phyloP scores from a whole-genome alignment of 2,888 invertebrate species.

The Protonemura montana region DNA sequence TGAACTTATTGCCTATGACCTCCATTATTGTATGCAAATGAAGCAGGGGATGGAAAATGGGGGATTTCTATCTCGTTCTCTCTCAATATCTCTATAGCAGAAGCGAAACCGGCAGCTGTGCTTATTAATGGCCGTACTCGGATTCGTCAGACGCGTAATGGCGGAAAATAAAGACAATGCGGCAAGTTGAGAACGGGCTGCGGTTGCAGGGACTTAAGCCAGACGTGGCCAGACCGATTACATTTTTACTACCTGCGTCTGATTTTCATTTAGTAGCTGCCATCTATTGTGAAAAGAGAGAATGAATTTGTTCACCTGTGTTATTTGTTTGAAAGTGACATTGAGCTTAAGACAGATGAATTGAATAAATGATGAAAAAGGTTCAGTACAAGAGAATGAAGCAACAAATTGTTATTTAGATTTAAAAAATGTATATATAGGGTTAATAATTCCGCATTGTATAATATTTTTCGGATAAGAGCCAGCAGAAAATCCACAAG shows the following conservation, averaged over 20 bases:
- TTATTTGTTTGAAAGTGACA: not conserved
- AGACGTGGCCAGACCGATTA: not conserved
- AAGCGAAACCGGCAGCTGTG: not conserved
- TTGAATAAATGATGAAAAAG: not conserved
- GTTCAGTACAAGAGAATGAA: not conserved
- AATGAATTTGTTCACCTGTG: not conserved
- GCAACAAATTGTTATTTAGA: too few species aligned
- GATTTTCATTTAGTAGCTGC: not conserved
- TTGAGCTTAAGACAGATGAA: not conserved
- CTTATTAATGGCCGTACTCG: not conserved
- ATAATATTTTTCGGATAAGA: too few species aligned
- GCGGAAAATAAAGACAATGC: not conserved
- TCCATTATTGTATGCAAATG: slow-evolving; percentile 7
- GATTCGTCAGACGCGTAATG: not conserved
- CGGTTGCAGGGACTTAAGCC: not conserved
- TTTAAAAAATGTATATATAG: too few species aligned
- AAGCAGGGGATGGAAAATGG: not conserved
- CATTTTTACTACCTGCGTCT: not conserved
- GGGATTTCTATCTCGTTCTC: not conserved
- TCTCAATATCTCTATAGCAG: not conserved
- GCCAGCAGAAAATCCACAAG: too few species aligned
- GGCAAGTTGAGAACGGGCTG: not conserved
- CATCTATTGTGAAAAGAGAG: not conserved
- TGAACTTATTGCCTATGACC: slow-evolving; percentile 5
- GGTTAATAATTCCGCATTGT: too few species aligned